Base-by-base conservation (phyloP, 1,140 invertebrate species). In the Monochamus saltuarius region DNA sequence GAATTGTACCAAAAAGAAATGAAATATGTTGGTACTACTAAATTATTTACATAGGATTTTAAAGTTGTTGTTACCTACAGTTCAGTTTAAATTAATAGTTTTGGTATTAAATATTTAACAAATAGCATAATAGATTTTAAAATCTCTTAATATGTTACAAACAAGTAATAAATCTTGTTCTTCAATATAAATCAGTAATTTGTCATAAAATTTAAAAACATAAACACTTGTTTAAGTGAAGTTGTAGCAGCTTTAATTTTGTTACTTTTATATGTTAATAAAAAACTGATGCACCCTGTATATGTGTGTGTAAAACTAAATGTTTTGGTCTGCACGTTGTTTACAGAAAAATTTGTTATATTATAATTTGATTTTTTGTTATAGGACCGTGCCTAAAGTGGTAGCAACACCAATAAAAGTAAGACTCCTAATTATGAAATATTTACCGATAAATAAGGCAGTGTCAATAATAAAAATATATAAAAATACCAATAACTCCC, bases 381-480 rank as follows among this genome's bases (percentile, higher is more conserved):
- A 46, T 17, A 46, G 22, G 1, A 17, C 22, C 14, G 43, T 29
- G 22, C 22, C 22, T 29, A 29, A 29, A 29, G 22, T 29, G 22
- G 22, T 29, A 29, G 22, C 22, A 29, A 29, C 22, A 29, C 6
- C 22, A 29, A 29, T 29, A 29, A 29, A 29, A 29, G 6, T 29
- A 46, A 46, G 10, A 46, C 43, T 9, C 10, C 22, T 46, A 46
- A 46, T 19, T 46, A 11, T 17, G 22, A 55, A 55, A 55, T 22
- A 55, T 43, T 58, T 50, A 29, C 22, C 22, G 52, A 50, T 63
- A 59, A 63, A 59, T 63, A 59, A 63, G 61, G 61, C 61, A 63
- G 61, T 62, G 60, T 63, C 56, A 63, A 54, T 57, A 55, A 63
- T 54, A 56, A 61, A 56, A 61, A 55, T 56, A 61, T 39, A 56